These are phyloP conservation scores for Pipa parva DNA, from an alignment of 2,113 vertebrate genomes.

Conservation along the genomic window DNA sequence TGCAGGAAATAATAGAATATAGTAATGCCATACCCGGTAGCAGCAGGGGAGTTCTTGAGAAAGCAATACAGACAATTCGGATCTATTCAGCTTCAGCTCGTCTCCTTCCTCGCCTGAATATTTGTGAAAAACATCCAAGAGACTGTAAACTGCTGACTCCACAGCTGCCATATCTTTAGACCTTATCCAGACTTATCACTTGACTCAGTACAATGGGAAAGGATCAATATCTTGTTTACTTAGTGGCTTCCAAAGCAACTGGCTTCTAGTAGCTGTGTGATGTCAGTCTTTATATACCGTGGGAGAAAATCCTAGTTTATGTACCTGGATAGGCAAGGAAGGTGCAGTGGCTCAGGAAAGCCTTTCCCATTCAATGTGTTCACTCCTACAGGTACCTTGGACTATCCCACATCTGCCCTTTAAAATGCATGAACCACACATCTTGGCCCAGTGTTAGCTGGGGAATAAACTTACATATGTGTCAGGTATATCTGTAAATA, in stretches of 20 bases:
- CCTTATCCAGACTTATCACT: neutral
- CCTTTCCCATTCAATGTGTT: no score
- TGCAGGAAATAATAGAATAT: no score
- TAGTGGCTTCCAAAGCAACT: neutral
- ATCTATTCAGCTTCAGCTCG: slow-evolving; percentile 26
- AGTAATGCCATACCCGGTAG: slow-evolving; percentile 32
- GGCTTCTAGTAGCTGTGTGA: neutral
- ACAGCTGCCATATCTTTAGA: slow-evolving; percentile 9
- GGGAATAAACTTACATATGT: no score
- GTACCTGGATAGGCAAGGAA: no score
- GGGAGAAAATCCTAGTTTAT: no score
- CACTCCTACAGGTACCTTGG: no score
- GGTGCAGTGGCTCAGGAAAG: no score
- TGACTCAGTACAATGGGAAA: neutral
- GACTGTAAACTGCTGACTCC: slow-evolving; percentile 31
- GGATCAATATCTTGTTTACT: neutral
- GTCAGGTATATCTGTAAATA: no score
- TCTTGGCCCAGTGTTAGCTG: no score
- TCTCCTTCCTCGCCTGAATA: slow-evolving; percentile 27
- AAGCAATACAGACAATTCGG: slow-evolving; percentile 19
- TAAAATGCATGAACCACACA: no score
- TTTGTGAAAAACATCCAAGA: slow-evolving; percentile 37
- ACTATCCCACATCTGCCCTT: no score
- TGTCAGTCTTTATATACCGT: no score
- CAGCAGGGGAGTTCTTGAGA: slow-evolving; percentile 23